Evolutionary conservation across 2,888 invertebrate species (phyloP).

Genomic region (Unio pictorum): DNA sequence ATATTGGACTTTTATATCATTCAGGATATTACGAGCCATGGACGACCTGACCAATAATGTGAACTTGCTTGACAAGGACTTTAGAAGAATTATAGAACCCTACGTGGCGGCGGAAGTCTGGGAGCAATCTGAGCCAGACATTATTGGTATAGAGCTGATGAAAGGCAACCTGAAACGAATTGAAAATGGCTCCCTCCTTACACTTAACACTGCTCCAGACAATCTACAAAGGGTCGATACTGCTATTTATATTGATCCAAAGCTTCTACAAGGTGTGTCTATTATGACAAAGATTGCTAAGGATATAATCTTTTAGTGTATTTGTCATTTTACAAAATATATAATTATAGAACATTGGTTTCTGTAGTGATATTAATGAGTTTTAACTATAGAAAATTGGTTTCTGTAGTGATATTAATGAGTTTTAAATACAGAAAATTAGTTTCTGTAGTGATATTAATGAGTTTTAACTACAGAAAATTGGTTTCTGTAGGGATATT

Average conservation of each 20-base stretch:
- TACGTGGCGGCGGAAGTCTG: conserved; percentile 16
- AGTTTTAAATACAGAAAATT: too few species aligned
- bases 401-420: too few species aligned
- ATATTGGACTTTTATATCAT: background rate
- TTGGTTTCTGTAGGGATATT: too few species aligned
- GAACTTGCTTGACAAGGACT: background rate
- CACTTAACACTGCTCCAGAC: conserved; percentile 6
- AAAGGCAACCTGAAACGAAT: conserved; percentile 1
- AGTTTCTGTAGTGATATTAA: too few species aligned
- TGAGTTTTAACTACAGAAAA: too few species aligned
- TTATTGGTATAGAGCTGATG: conserved; percentile 18
- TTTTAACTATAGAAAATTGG: too few species aligned
- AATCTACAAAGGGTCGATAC: conserved; percentile 21
- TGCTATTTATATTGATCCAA: conserved; percentile 30
- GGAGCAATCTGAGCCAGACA: conserved; percentile 8
- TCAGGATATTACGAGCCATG: conserved; percentile 26
- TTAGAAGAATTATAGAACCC: conserved; percentile 10
- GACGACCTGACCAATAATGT: conserved; percentile 20
- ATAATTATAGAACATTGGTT: too few species aligned
- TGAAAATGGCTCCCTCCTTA: conserved; percentile 2
- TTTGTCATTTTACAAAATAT: too few species aligned
- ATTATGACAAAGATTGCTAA: too few species aligned
- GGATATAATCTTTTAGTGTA: too few species aligned
- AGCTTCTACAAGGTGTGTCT: conserved; percentile 23
- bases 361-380: too few species aligned